A percentile compares a stretch with the other conserved stretches of the same genome.
Conservation (phyloP, 2,797 vertebrate genomes). For the Sebastes itinus region DNA sequence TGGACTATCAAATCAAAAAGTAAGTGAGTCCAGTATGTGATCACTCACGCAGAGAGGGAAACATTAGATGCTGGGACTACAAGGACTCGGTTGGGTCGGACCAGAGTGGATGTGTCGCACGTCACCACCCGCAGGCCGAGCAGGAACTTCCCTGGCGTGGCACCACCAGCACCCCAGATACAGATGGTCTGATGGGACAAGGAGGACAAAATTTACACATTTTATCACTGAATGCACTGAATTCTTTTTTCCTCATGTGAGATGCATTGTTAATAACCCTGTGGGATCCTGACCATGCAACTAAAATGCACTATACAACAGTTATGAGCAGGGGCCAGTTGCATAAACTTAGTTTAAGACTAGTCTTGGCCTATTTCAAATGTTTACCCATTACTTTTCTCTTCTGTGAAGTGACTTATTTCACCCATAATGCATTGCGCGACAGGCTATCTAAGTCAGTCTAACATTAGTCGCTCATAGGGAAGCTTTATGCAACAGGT, state of each 20-base stretch:
- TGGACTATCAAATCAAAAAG: background rate
- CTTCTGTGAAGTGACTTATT: too few species aligned
- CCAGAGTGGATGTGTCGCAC: conserved; percentile 91
- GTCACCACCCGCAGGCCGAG: conserved; percentile 94
- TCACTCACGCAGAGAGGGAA: conserved; percentile 95
- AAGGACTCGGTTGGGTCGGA: conserved; percentile 91
- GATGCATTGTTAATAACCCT: background rate
- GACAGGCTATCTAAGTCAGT: too few species aligned
- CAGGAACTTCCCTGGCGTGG: conserved; percentile 96
- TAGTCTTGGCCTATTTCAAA: too few species aligned
- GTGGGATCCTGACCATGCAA: background rate
- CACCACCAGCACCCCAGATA: conserved; percentile 96
- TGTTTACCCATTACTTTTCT: too few species aligned
- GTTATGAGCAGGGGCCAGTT: background rate
- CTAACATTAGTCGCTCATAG: fast-evolving
- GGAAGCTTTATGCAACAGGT: too few species aligned
- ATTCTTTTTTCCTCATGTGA: background rate
- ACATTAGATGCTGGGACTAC: conserved; percentile 94
- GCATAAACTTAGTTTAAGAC: too few species aligned
- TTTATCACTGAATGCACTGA: background rate
- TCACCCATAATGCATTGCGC: too few species aligned
- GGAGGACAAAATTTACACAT: background rate
- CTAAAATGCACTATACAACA: background rate
- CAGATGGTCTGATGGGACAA: conserved; percentile 87
- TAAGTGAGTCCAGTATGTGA: too few species aligned